Conservation (phyloP, 1,140 invertebrate species). For the Tribolium castaneum region DNA sequence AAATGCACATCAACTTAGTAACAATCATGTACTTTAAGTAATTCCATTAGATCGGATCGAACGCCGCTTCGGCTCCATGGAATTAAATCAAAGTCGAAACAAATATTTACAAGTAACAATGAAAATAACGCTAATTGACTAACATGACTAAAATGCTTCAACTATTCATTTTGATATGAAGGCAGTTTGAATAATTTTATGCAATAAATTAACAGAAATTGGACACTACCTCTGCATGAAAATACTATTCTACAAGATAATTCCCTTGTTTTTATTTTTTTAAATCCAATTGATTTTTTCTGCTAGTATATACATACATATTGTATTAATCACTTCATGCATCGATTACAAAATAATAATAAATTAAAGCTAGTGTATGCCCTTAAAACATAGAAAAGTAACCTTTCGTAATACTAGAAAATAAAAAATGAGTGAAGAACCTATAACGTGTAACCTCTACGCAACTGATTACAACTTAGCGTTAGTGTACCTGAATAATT, state of each 20-base stretch:
- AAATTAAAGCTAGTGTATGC: conserved; percentile 31
- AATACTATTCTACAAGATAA: conserved; percentile 16
- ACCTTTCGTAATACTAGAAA: conserved; percentile 41
- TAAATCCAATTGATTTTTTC: background rate
- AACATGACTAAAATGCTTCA: conserved; percentile 31
- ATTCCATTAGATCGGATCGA: background rate
- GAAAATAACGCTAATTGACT: conserved; percentile 5
- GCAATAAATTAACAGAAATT: conserved; percentile 32
- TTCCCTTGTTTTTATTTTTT: background rate
- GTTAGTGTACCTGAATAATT: conserved; percentile 32
- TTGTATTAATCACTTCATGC: conserved; percentile 15
- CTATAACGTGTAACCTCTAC: conserved; percentile 21
- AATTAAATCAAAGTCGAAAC: conserved; percentile 33
- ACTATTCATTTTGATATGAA: conserved; percentile 17
- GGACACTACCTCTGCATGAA: conserved; percentile 18
- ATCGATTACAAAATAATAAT: background rate
- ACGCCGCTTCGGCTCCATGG: conserved; percentile 1
- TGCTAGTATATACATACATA: conserved; percentile 11
- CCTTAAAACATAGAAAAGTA: conserved; percentile 16
- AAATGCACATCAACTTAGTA: conserved; percentile 22
- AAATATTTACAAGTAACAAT: conserved; percentile 27
- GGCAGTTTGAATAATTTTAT: conserved; percentile 2
- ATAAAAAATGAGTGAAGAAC: conserved; percentile 21
- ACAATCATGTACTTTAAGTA: conserved; percentile 11
- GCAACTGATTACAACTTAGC: conserved; percentile 19